Evolutionary conservation across 2,113 vertebrate genomes (phyloP).

Genomic region (Mugil cephalus): DNA sequence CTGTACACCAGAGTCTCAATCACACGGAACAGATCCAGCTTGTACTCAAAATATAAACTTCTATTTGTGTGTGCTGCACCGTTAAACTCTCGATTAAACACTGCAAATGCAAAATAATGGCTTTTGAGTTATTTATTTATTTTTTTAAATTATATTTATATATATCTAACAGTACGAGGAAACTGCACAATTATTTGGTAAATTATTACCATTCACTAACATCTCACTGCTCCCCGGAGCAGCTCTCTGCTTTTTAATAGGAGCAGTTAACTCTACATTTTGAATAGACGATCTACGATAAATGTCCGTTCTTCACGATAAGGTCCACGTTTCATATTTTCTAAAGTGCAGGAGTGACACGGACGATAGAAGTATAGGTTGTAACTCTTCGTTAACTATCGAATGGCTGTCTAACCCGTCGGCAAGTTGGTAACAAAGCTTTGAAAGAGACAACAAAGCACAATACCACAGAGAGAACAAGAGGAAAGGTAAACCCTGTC

Average conservation of each 20-base stretch:
- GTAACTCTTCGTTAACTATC: constrained; percentile 15
- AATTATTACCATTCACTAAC: constrained; percentile 9
- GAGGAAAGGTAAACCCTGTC: constrained; percentile 29
- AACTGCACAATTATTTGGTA: constrained; percentile 37
- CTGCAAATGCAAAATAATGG: constrained; percentile 55
- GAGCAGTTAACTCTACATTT: constrained; percentile 28
- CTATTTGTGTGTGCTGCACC: constrained; percentile 38
- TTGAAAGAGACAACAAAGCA: constrained; percentile 65
- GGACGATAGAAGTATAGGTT: constrained; percentile 24
- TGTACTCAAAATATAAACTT: constrained; percentile 71
- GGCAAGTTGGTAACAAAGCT: constrained; percentile 41
- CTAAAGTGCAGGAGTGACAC: constrained; percentile 77
- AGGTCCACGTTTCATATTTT: constrained; percentile 53
- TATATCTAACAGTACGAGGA: constrained; percentile 42
- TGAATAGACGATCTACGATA: constrained; percentile 52
- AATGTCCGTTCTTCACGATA: constrained; percentile 43
- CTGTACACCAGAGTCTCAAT: constrained; percentile 47
- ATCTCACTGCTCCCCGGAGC: constrained; percentile 17
- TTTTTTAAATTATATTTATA: constrained; percentile 31
- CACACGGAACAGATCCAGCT: constrained; percentile 33
- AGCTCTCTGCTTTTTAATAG: constrained; percentile 29
- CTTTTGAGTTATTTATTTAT: constrained; percentile 49
- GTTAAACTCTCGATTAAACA: constrained; percentile 36
- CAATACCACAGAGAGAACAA: constrained; percentile 66
- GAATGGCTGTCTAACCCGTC: constrained; percentile 30